Base-by-base conservation (phyloP, 2,113 vertebrate species). In the Rhegmatorhina hoffmannsi region DNA sequence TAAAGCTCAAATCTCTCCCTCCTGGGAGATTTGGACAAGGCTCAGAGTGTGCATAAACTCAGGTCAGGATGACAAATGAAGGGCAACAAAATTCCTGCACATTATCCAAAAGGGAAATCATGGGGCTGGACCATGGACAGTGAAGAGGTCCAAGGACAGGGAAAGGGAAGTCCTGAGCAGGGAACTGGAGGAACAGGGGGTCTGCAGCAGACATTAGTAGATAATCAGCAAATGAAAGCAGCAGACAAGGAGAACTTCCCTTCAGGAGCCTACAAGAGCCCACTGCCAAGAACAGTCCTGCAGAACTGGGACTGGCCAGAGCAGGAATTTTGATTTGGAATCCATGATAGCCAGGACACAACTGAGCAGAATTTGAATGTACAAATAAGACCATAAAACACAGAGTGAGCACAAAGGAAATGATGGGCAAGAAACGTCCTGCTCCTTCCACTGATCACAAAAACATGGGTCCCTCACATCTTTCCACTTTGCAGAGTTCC, bases 361-460 rank as follows among this genome's bases (percentile, higher is more conserved):
- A 68, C 68, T 60, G 60, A 87, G 62, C 26, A 64, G 69, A 84
- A 76, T 84, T 6, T 72, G 36, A 72, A 40, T 26, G 64, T 7
- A 56, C 49, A 73, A 90, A 62, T 49, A 56, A 66, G 4, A 31
- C 56, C 24, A 21, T 34, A 21, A 91, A 91, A 88, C 17, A 66
- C 0, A 1, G 53, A 82, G 36, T 0, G 0, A 75, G 18, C 29
- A 46, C 34, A 23, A 25, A n/a, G 80, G 11, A 52, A 77, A 11
- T 36, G 33, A 20, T 68, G 28, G 53, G 43, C 44, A 62, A 43
- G 34, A 38, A 11, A 82, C 59, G 24, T 64, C 13, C 5, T 2
- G 1, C 28, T 89, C 31, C 25, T 86, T 82, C 62, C 36, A 25
- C 49, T 29, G 43, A 46, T 67, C 36, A 15, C 5, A 23, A 38